Conservation (phyloP, 1,140 invertebrate species). For the Colletes gigas region DNA sequence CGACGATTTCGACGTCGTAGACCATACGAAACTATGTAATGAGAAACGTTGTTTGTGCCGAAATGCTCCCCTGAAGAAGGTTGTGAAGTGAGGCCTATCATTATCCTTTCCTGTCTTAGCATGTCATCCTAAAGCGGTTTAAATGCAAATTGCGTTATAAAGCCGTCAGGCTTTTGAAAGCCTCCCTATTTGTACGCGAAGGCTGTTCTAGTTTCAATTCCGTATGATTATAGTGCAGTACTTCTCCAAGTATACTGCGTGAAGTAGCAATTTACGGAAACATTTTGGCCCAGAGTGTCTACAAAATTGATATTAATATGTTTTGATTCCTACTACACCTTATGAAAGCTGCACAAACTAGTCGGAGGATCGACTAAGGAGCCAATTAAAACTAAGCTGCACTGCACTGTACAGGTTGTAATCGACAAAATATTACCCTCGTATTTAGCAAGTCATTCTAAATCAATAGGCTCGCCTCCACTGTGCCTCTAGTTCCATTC, state of each 20-base stretch:
- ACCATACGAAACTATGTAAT: not conserved
- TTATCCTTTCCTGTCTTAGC: conserved; percentile 5
- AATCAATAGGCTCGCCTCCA: too few species aligned
- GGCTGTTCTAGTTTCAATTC: conserved; percentile 3
- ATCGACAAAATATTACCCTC: too few species aligned
- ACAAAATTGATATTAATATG: not conserved
- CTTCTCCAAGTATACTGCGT: not conserved
- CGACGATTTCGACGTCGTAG: not conserved
- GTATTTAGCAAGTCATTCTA: too few species aligned
- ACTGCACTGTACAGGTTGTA: too few species aligned
- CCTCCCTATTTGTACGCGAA: not conserved
- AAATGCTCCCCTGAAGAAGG: not conserved
- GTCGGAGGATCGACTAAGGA: too few species aligned
- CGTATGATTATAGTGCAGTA: not conserved
- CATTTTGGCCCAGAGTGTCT: not conserved
- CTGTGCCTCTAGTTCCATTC: too few species aligned
- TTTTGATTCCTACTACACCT: too few species aligned
- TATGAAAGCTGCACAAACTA: too few species aligned
- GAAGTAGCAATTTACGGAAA: not conserved
- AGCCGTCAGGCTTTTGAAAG: not conserved
- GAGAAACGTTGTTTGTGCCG: not conserved
- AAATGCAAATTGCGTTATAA: conserved; percentile 36
- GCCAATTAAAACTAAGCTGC: too few species aligned
- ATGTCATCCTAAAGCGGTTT: conserved; percentile 18
- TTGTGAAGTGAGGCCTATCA: conserved; percentile 1